phyloP scores from a whole-genome alignment of 2,888 invertebrate species.

The Heteromurus nitidus region DNA sequence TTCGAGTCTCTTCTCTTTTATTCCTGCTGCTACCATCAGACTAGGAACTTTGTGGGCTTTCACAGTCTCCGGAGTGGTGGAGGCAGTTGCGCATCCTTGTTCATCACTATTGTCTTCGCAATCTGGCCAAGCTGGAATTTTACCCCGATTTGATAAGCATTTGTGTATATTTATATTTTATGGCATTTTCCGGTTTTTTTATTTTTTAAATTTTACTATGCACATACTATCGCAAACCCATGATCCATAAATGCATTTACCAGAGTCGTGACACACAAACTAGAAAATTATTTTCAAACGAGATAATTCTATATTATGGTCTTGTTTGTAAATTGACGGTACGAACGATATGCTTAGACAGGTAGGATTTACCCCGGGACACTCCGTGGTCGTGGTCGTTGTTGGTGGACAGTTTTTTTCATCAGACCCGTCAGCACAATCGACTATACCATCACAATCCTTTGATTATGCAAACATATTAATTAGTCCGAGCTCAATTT shows the following conservation, averaged over 20 bases:
- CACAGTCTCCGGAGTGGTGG: too few species aligned
- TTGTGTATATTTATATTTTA: not conserved
- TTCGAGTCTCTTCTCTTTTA: too few species aligned
- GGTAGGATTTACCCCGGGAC: slow-evolving; percentile 27
- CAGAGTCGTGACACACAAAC: not conserved
- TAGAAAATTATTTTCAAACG: slow-evolving; percentile 1
- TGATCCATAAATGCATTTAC: not conserved
- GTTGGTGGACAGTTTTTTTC: slow-evolving; percentile 24
- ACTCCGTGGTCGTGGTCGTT: slow-evolving; percentile 15
- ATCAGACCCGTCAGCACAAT: slow-evolving; percentile 14
- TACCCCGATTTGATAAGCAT: not conserved
- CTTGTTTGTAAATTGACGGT: too few species aligned
- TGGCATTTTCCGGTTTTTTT: too few species aligned
- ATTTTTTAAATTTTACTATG: not conserved
- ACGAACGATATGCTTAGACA: too few species aligned
- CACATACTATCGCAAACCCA: slow-evolving; percentile 8
- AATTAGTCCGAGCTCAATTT: too few species aligned
- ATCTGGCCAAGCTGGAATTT: not conserved
- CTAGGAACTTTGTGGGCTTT: too few species aligned
- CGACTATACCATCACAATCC: slow-evolving; percentile 14
- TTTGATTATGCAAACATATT: too few species aligned
- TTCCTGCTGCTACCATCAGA: too few species aligned
- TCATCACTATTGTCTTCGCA: slow-evolving; percentile 12
- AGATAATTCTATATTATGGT: not conserved
- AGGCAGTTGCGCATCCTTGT: not conserved